phyloP scores from a whole-genome alignment of 1,140 invertebrate genomes.

The Pomacea maculata region DNA sequence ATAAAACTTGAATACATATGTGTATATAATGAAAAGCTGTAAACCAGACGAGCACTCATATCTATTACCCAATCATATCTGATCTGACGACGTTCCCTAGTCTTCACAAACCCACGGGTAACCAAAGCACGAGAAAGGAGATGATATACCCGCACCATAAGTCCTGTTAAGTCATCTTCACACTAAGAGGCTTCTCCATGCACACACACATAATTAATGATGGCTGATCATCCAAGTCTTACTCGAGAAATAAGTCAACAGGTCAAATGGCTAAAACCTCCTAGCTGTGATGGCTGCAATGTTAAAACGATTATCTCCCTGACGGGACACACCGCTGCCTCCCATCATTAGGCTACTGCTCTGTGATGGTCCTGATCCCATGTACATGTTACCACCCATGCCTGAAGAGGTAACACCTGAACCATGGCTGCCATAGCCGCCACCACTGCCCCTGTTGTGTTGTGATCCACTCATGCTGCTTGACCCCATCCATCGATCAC shows the following conservation, averaged over 20 bases:
- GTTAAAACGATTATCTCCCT: constrained; percentile 21
- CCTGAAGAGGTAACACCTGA: constrained; percentile 9
- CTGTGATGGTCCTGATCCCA: constrained; percentile 16
- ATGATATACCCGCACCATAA: too few relatives aligned
- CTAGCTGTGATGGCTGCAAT: constrained; percentile 24
- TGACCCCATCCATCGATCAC: constrained; percentile 23
- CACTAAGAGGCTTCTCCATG: too few relatives aligned
- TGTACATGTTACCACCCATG: constrained; percentile 21
- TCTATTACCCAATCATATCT: too few relatives aligned
- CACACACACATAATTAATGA: too few relatives aligned
- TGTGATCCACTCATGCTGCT: constrained; percentile 3
- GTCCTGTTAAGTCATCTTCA: too few relatives aligned
- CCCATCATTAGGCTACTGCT: constrained; percentile 23
- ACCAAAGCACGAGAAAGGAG: too few relatives aligned
- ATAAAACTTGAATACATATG: too few relatives aligned
- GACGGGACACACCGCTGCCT: constrained; percentile 18
- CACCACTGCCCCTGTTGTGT: constrained; percentile 12
- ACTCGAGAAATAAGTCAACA: not conserved
- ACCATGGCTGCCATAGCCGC: constrained; percentile 5
- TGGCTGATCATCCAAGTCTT: not conserved
- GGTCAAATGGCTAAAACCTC: constrained; percentile 7
- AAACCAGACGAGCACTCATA: too few relatives aligned
- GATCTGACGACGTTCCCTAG: too few relatives aligned
- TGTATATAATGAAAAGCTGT: too few relatives aligned
- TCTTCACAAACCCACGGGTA: too few relatives aligned